phyloP scores from a whole-genome alignment of 2,113 vertebrate species.

The Gallinago paraguaiae region DNA sequence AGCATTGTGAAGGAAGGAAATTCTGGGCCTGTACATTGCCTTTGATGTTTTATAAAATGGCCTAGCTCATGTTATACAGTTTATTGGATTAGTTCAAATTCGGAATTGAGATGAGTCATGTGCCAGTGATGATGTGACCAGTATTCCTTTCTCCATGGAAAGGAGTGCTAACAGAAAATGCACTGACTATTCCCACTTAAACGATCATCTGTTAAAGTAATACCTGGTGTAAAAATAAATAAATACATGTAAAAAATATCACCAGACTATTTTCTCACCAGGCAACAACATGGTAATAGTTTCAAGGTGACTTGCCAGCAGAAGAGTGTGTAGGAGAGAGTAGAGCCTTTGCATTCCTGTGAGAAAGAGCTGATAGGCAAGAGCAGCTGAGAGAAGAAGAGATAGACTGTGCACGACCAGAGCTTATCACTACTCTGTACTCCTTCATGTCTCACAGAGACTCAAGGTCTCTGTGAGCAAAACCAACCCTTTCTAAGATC shows the following conservation, averaged over 20 bases:
- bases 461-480: neutral
- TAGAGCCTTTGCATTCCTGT: neutral
- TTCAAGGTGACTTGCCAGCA: neutral
- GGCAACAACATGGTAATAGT: neutral
- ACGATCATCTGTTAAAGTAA: neutral
- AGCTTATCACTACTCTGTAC: neutral
- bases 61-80: neutral
- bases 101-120: neutral
- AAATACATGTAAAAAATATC: neutral
- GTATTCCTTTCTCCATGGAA: neutral
- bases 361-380: neutral
- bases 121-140: neutral
- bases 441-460: neutral
- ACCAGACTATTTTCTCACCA: neutral
- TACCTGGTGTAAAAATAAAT: neutral
- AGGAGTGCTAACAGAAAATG: neutral
- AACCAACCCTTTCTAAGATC: neutral
- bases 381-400: neutral
- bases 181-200: neutral
- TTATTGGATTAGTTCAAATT: neutral
- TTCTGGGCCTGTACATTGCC: accelerated
- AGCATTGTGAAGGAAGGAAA: neutral
- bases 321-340: neutral
- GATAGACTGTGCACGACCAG: neutral
- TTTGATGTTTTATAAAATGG: neutral